phyloP scores from a whole-genome alignment of 1,140 invertebrate species.

The Papilio polytes region DNA sequence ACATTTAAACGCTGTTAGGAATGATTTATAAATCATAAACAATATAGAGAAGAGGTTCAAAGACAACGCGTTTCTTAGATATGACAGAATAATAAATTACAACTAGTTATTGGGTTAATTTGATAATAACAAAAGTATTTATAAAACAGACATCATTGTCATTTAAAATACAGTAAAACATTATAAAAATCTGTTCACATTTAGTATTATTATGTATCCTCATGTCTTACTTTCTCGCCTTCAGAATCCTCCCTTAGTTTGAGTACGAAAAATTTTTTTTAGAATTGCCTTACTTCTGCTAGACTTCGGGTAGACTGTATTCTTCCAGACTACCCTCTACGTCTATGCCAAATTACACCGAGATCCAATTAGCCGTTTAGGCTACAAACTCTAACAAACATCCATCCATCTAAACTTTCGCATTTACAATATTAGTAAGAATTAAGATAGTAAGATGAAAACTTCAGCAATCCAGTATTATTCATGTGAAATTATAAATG shows the following conservation, averaged over 20 bases:
- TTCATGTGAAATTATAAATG: background rate
- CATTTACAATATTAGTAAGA: too few species aligned
- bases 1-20: background rate
- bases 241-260: background rate
- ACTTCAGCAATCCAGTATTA: too few species aligned
- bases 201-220: too few species aligned
- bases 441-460: too few species aligned
- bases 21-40: slow-evolving; percentile 21
- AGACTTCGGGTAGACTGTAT: too few species aligned
- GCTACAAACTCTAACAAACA: too few species aligned
- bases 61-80: slow-evolving; percentile 7
- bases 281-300: too few species aligned
- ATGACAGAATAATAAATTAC: background rate
- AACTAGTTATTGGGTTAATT: slow-evolving; percentile 1
- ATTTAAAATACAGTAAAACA: background rate
- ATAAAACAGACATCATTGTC: background rate
- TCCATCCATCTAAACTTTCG: too few species aligned
- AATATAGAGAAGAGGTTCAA: slow-evolving; percentile 7
- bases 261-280: background rate
- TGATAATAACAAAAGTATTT: background rate
- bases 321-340: too few species aligned
- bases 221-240: background rate
- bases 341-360: too few species aligned
- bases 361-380: too few species aligned
- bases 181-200: background rate